Evolutionary conservation across 2,797 vertebrate genomes (phyloP).

Genomic region (Halcyon badia): DNA sequence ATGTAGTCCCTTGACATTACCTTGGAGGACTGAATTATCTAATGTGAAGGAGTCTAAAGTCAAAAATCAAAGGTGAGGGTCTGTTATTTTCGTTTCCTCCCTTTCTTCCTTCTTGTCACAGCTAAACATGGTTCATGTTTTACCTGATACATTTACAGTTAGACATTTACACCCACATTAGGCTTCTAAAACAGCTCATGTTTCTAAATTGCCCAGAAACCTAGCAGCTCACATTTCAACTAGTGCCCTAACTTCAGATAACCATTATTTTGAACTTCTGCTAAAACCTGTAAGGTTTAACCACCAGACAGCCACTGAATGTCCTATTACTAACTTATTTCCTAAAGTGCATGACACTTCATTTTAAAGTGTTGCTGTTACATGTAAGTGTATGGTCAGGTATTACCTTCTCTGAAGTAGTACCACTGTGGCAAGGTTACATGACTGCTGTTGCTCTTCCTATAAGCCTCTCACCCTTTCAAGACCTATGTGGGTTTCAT

Average conservation of each 20-base stretch:
- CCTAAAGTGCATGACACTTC: neutral
- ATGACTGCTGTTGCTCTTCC: neutral
- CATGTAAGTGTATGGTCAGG: neutral
- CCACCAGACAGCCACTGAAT: neutral
- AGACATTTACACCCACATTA: neutral
- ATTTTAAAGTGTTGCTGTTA: neutral
- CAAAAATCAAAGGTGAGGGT: neutral
- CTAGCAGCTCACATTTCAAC: neutral
- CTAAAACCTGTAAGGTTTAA: neutral
- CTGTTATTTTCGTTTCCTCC: neutral
- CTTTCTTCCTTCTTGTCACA: neutral
- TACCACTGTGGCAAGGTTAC: neutral
- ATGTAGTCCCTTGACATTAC: neutral
- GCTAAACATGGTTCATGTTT: neutral
- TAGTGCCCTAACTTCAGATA: neutral
- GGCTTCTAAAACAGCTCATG: neutral
- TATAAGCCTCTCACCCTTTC: neutral
- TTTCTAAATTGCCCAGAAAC: neutral
- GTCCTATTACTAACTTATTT: neutral
- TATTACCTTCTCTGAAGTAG: neutral
- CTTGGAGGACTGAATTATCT: neutral
- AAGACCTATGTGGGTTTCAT: neutral
- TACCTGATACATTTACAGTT: neutral
- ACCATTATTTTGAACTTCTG: neutral
- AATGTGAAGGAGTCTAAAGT: neutral